Evolutionary conservation across 1,140 invertebrate genomes (phyloP).

Genomic region (Pseudobourletiella spinata): DNA sequence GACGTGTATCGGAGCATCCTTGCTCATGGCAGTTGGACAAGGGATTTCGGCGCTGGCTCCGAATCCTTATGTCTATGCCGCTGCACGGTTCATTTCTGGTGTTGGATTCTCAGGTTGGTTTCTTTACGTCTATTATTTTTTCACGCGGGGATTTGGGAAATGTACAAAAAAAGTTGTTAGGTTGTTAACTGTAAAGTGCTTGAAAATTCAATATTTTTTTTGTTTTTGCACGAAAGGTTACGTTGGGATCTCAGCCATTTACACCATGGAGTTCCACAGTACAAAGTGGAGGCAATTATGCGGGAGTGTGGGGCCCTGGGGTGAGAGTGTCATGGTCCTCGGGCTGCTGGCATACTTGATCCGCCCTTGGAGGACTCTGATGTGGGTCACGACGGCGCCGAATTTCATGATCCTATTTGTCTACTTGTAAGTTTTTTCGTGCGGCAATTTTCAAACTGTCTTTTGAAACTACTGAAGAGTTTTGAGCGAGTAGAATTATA

Average conservation of each 20-base stretch:
- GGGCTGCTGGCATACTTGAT: slow-evolving; percentile 18
- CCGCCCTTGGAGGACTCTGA: slow-evolving; percentile 17
- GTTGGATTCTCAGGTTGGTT: slow-evolving; percentile 23
- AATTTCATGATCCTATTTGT: slow-evolving; percentile 5
- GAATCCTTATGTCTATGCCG: slow-evolving; percentile 19
- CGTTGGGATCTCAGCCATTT: slow-evolving; percentile 14
- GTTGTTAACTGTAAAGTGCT: no score
- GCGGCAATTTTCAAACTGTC: no score
- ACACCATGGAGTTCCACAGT: slow-evolving; percentile 22
- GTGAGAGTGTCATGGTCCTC: slow-evolving; percentile 21
- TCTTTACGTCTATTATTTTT: not conserved
- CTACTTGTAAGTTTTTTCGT: no score
- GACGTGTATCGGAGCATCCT: not conserved
- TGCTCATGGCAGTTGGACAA: slow-evolving; percentile 2
- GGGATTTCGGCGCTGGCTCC: slow-evolving; percentile 11
- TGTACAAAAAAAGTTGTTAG: not conserved
- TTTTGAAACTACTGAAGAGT: no score
- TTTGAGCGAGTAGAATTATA: no score
- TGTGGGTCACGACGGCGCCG: slow-evolving; percentile 13
- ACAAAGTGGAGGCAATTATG: slow-evolving; percentile 15
- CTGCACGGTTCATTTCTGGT: slow-evolving; percentile 12
- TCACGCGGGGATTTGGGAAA: not conserved
- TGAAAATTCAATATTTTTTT: no score
- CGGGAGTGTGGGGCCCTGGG: slow-evolving; percentile 9
- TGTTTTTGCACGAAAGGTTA: slow-evolving; percentile 6